Evolutionary conservation across 2,113 vertebrate species (phyloP).

Genomic region (Chauna torquata): DNA sequence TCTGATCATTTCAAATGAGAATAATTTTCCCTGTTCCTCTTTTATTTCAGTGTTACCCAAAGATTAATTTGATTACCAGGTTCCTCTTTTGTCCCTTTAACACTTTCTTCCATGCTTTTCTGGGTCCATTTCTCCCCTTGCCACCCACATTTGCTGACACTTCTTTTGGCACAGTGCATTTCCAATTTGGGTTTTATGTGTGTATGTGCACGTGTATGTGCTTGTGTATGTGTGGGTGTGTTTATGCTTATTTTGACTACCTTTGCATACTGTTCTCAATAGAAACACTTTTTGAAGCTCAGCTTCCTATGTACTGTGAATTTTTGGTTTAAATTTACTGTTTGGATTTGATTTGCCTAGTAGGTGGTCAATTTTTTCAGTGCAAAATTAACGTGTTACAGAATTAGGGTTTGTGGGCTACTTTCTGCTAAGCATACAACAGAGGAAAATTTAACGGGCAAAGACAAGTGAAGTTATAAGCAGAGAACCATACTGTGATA

Average conservation of each 20-base stretch:
- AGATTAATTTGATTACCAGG: neutral
- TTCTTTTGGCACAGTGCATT: constrained; percentile 52
- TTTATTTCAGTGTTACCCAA: neutral
- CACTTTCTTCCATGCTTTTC: neutral
- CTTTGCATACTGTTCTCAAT: constrained; percentile 57
- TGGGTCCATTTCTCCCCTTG: constrained; percentile 21
- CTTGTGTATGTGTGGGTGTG: neutral
- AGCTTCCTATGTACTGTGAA: neutral
- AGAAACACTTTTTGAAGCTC: constrained; percentile 51
- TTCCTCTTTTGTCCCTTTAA: constrained; percentile 8
- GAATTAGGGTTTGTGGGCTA: neutral
- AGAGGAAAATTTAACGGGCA: neutral
- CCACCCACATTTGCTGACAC: constrained; percentile 45
- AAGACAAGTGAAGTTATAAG: neutral
- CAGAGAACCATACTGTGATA: neutral
- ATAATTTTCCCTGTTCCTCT: neutral
- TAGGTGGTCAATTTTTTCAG: neutral
- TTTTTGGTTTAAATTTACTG: neutral
- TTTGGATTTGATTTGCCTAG: neutral
- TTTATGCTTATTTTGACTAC: constrained; percentile 25
- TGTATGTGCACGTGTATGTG: constrained; percentile 7
- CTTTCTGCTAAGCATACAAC: neutral
- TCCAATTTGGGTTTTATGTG: neutral
- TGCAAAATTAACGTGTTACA: neutral
- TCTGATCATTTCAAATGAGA: neutral